phyloP scores from a whole-genome alignment of 2,113 vertebrate species.

The Menura novaehollandiae region DNA sequence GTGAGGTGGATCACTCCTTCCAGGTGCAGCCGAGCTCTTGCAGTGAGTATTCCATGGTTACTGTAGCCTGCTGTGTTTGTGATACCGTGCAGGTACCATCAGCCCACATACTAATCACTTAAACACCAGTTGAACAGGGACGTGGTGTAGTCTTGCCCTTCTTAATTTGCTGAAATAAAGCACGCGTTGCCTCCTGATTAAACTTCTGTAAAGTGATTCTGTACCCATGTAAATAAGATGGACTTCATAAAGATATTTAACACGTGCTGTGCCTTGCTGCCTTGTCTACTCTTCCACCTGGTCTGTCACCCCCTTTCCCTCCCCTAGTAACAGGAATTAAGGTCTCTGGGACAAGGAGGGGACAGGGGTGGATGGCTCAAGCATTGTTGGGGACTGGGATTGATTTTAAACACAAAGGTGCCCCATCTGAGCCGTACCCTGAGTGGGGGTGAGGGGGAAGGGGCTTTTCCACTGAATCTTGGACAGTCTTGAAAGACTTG shows the following conservation, averaged over 20 bases:
- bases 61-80: background rate
- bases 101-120: background rate
- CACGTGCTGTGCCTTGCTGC: background rate
- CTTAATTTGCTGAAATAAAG: conserved; percentile 65
- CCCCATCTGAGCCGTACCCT: background rate
- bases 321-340: accelerated
- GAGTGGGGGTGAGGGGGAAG: background rate
- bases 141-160: background rate
- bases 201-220: conserved; percentile 69
- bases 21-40: background rate
- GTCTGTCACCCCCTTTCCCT: background rate
- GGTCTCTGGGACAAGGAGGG: background rate
- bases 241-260: conserved; percentile 71
- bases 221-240: conserved; percentile 73
- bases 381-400: background rate
- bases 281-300: background rate
- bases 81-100: background rate
- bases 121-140: conserved; percentile 11
- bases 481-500: background rate
- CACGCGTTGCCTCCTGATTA: conserved; percentile 43
- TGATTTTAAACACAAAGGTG: background rate
- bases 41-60: background rate
- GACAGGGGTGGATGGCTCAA: accelerated
- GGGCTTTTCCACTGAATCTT: background rate
- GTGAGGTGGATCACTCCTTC: background rate